These are phyloP conservation scores for Cephalopterus ornatus DNA, from an alignment of 2,113 vertebrate genomes.

Conservation along the genomic window DNA sequence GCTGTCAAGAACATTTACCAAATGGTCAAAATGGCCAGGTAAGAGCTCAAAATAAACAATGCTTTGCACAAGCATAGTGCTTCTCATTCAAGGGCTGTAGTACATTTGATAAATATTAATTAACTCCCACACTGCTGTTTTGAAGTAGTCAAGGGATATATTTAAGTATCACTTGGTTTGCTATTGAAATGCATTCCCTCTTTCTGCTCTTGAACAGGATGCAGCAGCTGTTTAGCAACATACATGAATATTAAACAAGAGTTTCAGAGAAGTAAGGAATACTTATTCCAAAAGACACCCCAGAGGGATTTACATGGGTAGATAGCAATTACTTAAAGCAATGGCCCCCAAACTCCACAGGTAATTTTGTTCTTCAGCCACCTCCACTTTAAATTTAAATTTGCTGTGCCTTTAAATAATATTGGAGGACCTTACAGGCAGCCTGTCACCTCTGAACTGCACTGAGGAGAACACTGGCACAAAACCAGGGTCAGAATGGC, in stretches of 20 bases:
- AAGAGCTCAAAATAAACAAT: neutral
- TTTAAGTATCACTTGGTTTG: neutral
- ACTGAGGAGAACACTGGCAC: neutral
- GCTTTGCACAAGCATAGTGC: neutral
- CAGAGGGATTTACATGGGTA: neutral
- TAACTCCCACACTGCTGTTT: neutral
- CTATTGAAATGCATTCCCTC: neutral
- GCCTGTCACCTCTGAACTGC: neutral
- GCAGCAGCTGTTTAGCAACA: neutral
- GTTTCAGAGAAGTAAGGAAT: constrained; percentile 2
- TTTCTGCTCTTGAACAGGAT: neutral
- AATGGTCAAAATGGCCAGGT: neutral
- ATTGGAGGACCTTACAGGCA: neutral
- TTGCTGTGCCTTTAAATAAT: neutral
- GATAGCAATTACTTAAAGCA: constrained; percentile 6
- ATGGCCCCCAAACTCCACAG: accelerated
- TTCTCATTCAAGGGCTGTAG: neutral
- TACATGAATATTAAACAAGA: constrained; percentile 36
- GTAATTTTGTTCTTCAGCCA: neutral
- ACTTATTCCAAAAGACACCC: constrained; percentile 5
- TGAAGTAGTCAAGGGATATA: neutral
- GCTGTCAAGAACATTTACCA: neutral
- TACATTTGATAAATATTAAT: neutral
- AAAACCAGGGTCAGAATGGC: neutral
- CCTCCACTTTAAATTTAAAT: neutral